Conservation (phyloP, 2,797 vertebrate genomes). For the Danio aesculapii region DNA sequence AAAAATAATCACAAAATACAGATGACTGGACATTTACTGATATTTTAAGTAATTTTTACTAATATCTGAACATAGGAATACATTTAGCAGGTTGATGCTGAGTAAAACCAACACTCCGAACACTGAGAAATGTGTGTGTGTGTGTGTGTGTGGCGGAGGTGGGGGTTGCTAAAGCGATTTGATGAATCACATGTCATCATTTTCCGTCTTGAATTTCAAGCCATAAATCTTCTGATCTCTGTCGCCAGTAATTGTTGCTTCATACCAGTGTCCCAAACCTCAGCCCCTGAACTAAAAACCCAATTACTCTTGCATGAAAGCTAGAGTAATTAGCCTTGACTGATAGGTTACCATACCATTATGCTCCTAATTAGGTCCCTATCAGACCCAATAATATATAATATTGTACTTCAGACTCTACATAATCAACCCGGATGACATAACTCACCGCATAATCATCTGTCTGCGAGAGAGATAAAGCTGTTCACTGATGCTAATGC, state of each 20-base stretch:
- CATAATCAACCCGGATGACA: constrained; percentile 72
- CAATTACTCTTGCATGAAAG: constrained; percentile 71
- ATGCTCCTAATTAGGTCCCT: constrained; percentile 77
- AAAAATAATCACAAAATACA: too few relatives aligned
- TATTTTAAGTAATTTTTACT: too few relatives aligned
- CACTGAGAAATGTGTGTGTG: constrained; percentile 19
- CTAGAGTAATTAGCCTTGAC: constrained; percentile 77
- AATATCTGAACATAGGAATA: constrained; percentile 3
- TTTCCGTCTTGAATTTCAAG: constrained; percentile 47
- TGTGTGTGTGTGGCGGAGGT: background rate
- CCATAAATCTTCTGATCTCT: constrained; percentile 54
- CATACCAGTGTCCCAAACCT: constrained; percentile 52
- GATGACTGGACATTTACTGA: too few relatives aligned
- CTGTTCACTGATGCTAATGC: constrained; percentile 43
- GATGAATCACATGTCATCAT: constrained; percentile 53
- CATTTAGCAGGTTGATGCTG: background rate
- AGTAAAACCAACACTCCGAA: constrained; percentile 23
- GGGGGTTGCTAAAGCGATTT: constrained; percentile 41
- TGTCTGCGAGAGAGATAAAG: constrained; percentile 63
- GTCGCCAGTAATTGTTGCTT: constrained; percentile 46
- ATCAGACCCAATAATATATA: constrained; percentile 77
- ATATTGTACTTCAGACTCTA: constrained; percentile 70
- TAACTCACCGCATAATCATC: constrained; percentile 73
- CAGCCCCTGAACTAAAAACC: constrained; percentile 67
- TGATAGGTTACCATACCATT: constrained; percentile 79